phyloP scores from a whole-genome alignment of 2,797 vertebrate species.

The Parauchenoglanis ngamensis region DNA sequence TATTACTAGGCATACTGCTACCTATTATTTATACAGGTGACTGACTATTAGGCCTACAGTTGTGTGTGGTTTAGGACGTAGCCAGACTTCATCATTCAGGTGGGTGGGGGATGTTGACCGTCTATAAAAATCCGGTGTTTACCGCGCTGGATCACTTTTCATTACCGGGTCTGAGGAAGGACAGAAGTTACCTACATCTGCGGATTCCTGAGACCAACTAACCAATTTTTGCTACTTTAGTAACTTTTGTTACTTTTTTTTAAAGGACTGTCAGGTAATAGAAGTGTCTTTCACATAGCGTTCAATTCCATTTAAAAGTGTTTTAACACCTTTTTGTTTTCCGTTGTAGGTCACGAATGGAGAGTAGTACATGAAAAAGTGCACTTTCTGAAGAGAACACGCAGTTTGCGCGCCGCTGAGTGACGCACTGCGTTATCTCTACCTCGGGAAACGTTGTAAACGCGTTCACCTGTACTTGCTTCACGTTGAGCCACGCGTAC shows the following conservation, averaged over 20 bases:
- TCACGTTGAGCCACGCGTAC: constrained; percentile 99
- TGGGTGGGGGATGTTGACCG: constrained; percentile 37
- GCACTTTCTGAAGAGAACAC: background rate
- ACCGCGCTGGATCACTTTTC: constrained; percentile 38
- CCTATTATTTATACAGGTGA: background rate
- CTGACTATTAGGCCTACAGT: background rate
- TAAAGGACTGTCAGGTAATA: background rate
- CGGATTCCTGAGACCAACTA: background rate
- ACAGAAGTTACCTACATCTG: background rate
- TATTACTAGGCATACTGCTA: background rate
- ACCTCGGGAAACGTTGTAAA: background rate
- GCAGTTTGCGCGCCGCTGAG: background rate
- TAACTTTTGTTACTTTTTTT: background rate
- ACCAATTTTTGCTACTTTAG: background rate
- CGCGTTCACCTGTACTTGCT: constrained; percentile 77
- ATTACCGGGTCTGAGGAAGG: constrained; percentile 22
- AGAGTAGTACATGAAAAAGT: background rate
- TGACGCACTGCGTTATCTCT: background rate
- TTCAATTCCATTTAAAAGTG: background rate
- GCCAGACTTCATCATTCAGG: constrained; percentile 13
- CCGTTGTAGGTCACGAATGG: background rate
- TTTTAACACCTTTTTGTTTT: background rate
- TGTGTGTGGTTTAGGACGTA: constrained; percentile 26
- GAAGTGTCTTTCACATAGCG: background rate
- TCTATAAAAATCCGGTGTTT: constrained; percentile 54